Base-by-base conservation (phyloP, 2,113 vertebrate genomes). In the Cacatua alba region DNA sequence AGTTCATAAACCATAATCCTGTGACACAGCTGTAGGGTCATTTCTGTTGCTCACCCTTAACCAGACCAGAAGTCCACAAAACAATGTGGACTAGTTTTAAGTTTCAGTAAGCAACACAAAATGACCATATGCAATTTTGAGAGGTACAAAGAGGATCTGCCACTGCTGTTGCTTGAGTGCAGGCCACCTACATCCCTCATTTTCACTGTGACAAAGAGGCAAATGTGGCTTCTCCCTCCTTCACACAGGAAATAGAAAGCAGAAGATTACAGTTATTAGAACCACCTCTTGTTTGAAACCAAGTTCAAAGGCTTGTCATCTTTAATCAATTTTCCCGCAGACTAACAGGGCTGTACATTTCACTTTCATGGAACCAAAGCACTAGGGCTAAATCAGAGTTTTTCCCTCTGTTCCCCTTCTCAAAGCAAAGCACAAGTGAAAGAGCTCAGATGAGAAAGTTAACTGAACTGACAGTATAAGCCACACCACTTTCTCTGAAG, bases 321-420 rank as follows among this genome's bases (percentile, higher is more conserved):
- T 92, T 96, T 96, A 98, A 98, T 96, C 94, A 96, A 91, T 97
- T 94, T 96, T 63, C 87, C 77, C 88, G 71, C 83, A 93, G 82
- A 95, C 90, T 90, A 96, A 80, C 24, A 63, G 70, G 74, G 86
- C 88, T 82, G 82, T 95, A 97, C 97, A 98, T 97, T 96, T 96
- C 90, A 51, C 92, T 97, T 97, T 96, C 94, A 95, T 18, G 41
- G 84, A 83, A 87, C 72, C 35, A 96, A 97, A 95, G 91, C 80
- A 51, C 82, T 51, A 24, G 37, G 55, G 43, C 60, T 96, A 88
- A 80, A 83, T 82, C 37, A 31, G 44, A 79, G 35, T 48, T 78
- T 59, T 28, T 59, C 57, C 80, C 37, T 78, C 63, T 82, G 74
- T 65, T 86, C 70, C 11, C 11, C 65, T 93, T 84, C 91, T 94